Base-by-base conservation (phyloP, 2,888 invertebrate species). In the Leptothorax acervorum region DNA sequence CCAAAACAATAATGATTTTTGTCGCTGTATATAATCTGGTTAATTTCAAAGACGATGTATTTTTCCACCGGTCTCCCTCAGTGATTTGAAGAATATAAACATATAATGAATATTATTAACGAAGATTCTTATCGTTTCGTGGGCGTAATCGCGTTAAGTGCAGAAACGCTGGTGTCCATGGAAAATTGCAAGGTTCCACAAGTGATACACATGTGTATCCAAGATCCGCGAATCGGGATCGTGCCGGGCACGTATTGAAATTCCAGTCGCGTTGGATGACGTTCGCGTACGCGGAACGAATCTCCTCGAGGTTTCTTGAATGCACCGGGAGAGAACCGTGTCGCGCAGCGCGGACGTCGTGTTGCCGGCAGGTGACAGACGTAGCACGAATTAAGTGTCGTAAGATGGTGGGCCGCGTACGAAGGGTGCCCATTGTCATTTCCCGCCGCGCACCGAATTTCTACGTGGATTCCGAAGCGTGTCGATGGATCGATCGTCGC, bases 261-360 rank as follows among this genome's bases (percentile, higher is more conserved):
- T 82, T 75, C 62, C 53, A 75, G 84, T 73, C 79, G 75, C 85
- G 88, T 90, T 84, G 75, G 83, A 82, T 73, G 87, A 90, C 87
- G 85, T 76, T 90, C 79, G 51, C 66, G 76, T 28, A 70, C 28
- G 87, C 88, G 28, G 85, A 86, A 85, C 88, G 83, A 88, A 90
- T 90, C 57, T 28, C 75, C 35, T 57, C 60, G 76, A 84, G 81
- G 74, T 74, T 73, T 66, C 70, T 84, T 84, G 83, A 70, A 85
- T 81, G 83, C 84, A 48, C 63, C 75, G 62, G 55, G 78, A 23
- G 35, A 66, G 78, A 66, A 31, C 55, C 53, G 78, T 78, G 83
- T 85, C 62, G 75, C 62, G 81, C 53, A 8, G 39, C 39, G 35
- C 45, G 68, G 51, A 78, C 55, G 55, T 78, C 68, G 78, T 45